Base-by-base conservation (phyloP, 1,140 invertebrate species). In the Pachyrhynchus sulphureomaculatus region DNA sequence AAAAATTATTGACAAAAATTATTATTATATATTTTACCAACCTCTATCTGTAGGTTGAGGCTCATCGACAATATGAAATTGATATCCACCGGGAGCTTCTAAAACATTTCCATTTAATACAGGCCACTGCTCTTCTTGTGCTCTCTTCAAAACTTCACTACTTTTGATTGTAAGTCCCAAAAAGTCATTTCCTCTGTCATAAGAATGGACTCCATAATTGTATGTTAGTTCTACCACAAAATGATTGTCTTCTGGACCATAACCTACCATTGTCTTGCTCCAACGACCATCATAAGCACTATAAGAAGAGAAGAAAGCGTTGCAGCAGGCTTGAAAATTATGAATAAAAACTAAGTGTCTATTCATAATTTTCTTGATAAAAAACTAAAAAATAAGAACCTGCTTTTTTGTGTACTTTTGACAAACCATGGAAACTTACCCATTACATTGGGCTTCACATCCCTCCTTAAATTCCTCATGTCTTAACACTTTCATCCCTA, bases 201-300 rank as follows among this genome's bases (percentile, higher is more conserved):
- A 99, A 54, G 81, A 77, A 65, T 86, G 86, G 17, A 99, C 85
- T 17, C 92, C 93, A 81, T 99, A 99, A 74, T 99, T 99, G 72
- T 99, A 99, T 13, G 96, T 99, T 4, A 99, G 79, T 78, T 99
- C 97, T 26, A 98, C 81, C 3, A 97, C 96, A 85, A 99, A 99
- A 78, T 98, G 91, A 47, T 84, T 83, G 70, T 96, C 91, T 80
- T 99, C 97, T 6, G 90, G 86, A 0, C 96, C 96, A 83, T 97
- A 99, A 9, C 96, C 97, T 42, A 99, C 85, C 96, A 99, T 99
- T 0, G 97, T 98, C 80, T 99, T 99, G 72, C 93, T 97, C 97
- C 97, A 99, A 66, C 92, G 88, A 67, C 95, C 96, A 74, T 93
- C 92, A 80, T 98, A 99, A 13, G 95, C 95, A 34, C 93, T 94